Base-by-base conservation (phyloP, 2,113 vertebrate genomes). In the Emydura subglobosa region DNA sequence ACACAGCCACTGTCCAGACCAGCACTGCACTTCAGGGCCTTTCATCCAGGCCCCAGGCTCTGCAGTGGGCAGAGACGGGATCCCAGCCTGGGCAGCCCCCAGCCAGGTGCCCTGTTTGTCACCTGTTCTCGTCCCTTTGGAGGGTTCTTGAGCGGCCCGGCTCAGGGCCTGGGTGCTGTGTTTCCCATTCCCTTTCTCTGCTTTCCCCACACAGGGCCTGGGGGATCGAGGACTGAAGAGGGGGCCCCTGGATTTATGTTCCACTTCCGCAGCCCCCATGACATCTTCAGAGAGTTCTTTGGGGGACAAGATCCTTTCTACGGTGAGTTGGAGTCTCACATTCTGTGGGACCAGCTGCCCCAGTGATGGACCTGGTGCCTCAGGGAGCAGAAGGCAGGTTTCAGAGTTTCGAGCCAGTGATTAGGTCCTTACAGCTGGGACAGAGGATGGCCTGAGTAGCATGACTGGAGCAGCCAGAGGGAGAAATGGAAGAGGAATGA, bases 241-340 rank as follows among this genome's bases (percentile, higher is more conserved):
- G 94, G 92, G 85, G 82, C 98, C 17, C 98, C 98, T 24, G 98
- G 98, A 85, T 99, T 99, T 95, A 98, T 96, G 87, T 99, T 99
- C 95, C 99, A 98, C 98, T 99, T 99, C 98, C 99, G 99, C 84
- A 99, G 96, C 90, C 99, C 99, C 7, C 99, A 99, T 11, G 99
- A 99, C 68, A 99, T 99, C 95, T 99, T 99, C 98, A 98, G 92
- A 95, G 99, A 99, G 85, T 99, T 99, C 95, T 99, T 99, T 0
- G 98, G 98, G 31, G 98, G 98, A 9, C 98, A 98, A 96, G 99
- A 99, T 97, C 99, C 99, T 6, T 99, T 99, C 59, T 65, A 4
- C 14, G 59, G 59, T 65, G 59, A 65, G 59, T 34, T 31, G 12
- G 12, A 61, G 13, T 13, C 59, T 55, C 22, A 24, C 21, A 24